phyloP scores from a whole-genome alignment of 2,888 invertebrate species.

The Tubulanus polymorphus region DNA sequence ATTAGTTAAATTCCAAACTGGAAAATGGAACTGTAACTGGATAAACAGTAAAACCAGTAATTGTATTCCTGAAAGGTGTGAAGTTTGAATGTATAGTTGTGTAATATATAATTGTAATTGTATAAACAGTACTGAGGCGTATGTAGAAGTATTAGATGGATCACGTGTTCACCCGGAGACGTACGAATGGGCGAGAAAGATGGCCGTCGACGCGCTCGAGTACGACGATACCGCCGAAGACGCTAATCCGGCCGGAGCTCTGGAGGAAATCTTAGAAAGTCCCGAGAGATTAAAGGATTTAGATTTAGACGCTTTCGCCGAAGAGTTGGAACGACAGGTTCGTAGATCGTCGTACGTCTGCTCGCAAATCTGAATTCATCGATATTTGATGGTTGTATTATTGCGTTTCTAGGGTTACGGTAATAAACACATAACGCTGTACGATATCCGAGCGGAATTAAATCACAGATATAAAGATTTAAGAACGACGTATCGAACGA shows the following conservation, averaged over 20 bases:
- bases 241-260: conserved; percentile 86
- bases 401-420: conserved; percentile 61
- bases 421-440: conserved; percentile 75
- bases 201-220: conserved; percentile 98
- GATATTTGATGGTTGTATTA: background rate
- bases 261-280: conserved; percentile 94
- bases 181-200: conserved; percentile 99
- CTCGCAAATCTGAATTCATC: background rate
- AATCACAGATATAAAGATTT: conserved; percentile 84
- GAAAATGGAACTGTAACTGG: too few relatives aligned
- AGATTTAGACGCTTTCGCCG: conserved; percentile 97
- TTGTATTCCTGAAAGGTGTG: too few relatives aligned
- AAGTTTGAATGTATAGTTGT: too few relatives aligned
- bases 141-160: conserved; percentile 93
- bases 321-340: conserved; percentile 86
- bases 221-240: conserved; percentile 86
- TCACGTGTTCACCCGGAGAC: conserved; percentile 98
- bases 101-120: too few relatives aligned
- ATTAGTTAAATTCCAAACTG: too few relatives aligned
- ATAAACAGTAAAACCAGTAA: too few relatives aligned
- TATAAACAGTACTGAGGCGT: conserved; percentile 81
- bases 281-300: conserved; percentile 92
- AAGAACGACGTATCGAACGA: conserved; percentile 71
- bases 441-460: conserved; percentile 93
- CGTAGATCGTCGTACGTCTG: background rate